These are phyloP conservation scores for Watsonalla cultraria DNA, from an alignment of 2,888 invertebrate species.

Conservation along the genomic window DNA sequence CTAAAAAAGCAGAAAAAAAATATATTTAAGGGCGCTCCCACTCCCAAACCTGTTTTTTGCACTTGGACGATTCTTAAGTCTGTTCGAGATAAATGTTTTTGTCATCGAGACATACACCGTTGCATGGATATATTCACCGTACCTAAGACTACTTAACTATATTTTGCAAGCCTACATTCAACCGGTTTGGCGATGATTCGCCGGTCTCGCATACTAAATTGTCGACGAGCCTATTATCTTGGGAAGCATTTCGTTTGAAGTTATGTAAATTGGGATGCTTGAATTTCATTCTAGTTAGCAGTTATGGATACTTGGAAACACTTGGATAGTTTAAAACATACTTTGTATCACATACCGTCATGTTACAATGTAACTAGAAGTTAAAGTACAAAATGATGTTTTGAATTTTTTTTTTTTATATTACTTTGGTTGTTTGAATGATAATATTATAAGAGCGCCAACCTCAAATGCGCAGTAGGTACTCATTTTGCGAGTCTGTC, in stretches of 20 bases:
- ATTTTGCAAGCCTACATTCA: conserved; percentile 68
- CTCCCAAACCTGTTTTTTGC: too few relatives aligned
- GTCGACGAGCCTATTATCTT: conserved; percentile 20
- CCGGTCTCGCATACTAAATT: conserved; percentile 33
- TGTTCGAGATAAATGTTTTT: conserved; percentile 17
- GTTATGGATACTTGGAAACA: background rate
- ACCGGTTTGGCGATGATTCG: conserved; percentile 58
- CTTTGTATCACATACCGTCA: too few relatives aligned
- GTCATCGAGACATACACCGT: conserved; percentile 26
- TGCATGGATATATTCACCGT: conserved; percentile 26
- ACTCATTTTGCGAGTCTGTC: too few relatives aligned
- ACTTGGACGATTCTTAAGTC: conserved; percentile 22
- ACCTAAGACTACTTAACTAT: conserved; percentile 21
- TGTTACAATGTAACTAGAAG: too few relatives aligned
- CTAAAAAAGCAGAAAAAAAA: too few relatives aligned
- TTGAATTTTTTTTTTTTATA: too few relatives aligned
- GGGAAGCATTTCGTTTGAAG: conserved; percentile 7
- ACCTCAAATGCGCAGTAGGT: too few relatives aligned
- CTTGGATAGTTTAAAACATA: background rate
- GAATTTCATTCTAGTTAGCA: background rate
- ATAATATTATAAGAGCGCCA: too few relatives aligned
- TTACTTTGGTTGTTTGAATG: too few relatives aligned
- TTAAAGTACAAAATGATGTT: too few relatives aligned
- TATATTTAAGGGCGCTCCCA: too few relatives aligned
- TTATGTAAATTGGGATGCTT: background rate